Percentiles rank a stretch among this genome's conserved stretches.
Evolutionary conservation across 2,888 invertebrate species (phyloP).

Genomic region (Gastracanthus pulcherrimus): DNA sequence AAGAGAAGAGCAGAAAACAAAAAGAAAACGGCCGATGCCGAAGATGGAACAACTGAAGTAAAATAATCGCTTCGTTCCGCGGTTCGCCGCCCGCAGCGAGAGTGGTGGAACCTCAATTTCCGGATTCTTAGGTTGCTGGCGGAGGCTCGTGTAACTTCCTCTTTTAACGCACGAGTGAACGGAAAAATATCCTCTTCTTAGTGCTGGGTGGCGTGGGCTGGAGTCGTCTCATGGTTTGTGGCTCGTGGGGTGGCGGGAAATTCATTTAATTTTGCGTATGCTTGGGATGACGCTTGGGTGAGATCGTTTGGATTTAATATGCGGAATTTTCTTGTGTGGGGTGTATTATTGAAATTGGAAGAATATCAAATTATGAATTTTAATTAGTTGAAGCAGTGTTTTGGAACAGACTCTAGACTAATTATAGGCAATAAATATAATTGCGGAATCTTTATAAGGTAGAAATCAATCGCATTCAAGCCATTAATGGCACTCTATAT

Average conservation of each 20-base stretch:
- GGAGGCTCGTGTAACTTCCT: conserved; percentile 24
- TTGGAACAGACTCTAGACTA: too few relatives aligned
- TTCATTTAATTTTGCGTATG: conserved; percentile 38
- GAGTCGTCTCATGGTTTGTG: neutral
- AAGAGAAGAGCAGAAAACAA: neutral
- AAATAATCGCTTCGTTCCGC: conserved; percentile 37
- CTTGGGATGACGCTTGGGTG: too few relatives aligned
- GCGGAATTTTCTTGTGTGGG: too few relatives aligned
- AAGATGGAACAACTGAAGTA: neutral
- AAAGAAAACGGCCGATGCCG: neutral
- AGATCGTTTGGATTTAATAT: too few relatives aligned
- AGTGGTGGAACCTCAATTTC: conserved; percentile 46
- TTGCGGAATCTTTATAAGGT: too few relatives aligned
- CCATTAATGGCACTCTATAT: too few relatives aligned
- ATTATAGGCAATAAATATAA: too few relatives aligned
- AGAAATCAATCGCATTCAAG: too few relatives aligned
- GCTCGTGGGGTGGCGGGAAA: too few relatives aligned
- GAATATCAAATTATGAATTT: too few relatives aligned
- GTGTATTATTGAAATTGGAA: too few relatives aligned
- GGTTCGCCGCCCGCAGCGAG: neutral
- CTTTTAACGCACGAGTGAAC: conserved; percentile 41
- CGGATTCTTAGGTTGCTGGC: neutral
- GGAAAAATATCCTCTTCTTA: conserved; percentile 40
- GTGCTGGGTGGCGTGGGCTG: neutral
- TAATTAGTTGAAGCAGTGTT: too few relatives aligned